A percentile compares a stretch with the other conserved stretches of the same genome.
Conservation (phyloP, 2,797 vertebrate genomes). For the Gymnodraco acuticeps region DNA sequence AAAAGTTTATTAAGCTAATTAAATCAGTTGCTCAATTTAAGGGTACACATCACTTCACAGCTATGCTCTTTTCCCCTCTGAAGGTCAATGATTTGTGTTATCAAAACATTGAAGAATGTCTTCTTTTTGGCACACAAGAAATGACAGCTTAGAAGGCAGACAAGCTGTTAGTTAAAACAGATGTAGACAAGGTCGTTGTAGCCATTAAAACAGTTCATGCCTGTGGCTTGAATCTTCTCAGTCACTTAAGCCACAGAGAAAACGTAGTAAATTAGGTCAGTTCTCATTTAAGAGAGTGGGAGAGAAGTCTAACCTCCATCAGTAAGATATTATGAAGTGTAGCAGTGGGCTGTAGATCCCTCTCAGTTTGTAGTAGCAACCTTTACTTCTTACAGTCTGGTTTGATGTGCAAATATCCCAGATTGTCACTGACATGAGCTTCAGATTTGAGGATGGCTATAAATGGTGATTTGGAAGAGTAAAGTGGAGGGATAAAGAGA, state of each 20-base stretch:
- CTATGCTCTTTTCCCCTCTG: too few relatives aligned
- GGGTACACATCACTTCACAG: too few relatives aligned
- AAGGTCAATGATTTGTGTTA: too few relatives aligned
- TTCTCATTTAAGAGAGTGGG: conserved; percentile 9
- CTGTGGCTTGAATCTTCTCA: neutral
- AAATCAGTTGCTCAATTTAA: too few relatives aligned
- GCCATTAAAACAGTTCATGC: neutral
- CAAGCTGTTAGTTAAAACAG: neutral
- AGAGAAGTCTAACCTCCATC: conserved; percentile 18
- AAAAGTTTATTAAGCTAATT: too few relatives aligned
- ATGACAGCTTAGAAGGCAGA: neutral
- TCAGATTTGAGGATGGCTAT: conserved; percentile 12
- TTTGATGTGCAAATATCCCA: neutral
- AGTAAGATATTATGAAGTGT: conserved; percentile 9
- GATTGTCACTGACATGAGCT: neutral
- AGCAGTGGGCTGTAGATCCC: neutral
- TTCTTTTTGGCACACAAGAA: neutral
- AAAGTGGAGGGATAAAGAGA: conserved; percentile 1
- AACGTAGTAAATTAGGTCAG: conserved; percentile 8
- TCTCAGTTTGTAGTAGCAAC: neutral
- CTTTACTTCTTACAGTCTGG: neutral
- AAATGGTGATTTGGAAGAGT: conserved; percentile 30
- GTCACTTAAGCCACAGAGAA: neutral
- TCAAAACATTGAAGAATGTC: too few relatives aligned
- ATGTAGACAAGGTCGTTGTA: neutral